phyloP scores from a whole-genome alignment of 2,888 invertebrate species.

The Lobophora halterata region DNA sequence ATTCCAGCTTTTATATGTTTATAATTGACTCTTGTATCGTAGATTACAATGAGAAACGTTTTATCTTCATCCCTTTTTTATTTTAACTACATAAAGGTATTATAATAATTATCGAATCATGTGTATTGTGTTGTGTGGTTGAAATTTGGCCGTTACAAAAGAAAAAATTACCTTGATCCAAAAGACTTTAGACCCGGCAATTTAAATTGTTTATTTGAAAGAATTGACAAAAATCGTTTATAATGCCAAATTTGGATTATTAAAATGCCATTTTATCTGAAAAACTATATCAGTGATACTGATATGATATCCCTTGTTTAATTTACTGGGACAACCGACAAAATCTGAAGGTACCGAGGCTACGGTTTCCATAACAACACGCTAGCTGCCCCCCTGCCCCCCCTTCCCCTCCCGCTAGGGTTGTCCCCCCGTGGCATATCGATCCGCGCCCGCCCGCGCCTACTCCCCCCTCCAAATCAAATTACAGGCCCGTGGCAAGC shows the following conservation, averaged over 20 bases:
- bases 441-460: slow-evolving; percentile 47
- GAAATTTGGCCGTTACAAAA: too few species aligned
- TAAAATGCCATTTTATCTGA: slow-evolving; percentile 39
- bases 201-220: slow-evolving; percentile 8
- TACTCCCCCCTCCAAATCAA: slow-evolving; percentile 76
- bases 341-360: slow-evolving; percentile 72
- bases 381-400: slow-evolving; percentile 53
- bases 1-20: slow-evolving; percentile 6
- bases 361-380: slow-evolving; percentile 78
- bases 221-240: slow-evolving; percentile 12
- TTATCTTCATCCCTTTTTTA: too few species aligned
- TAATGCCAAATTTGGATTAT: slow-evolving; percentile 18
- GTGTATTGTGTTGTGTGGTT: too few species aligned
- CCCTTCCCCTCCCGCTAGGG: slow-evolving; percentile 29
- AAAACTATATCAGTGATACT: slow-evolving; percentile 64
- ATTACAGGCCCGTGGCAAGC: slow-evolving; percentile 65
- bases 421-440: slow-evolving; percentile 44
- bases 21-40: too few species aligned
- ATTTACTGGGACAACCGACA: slow-evolving; percentile 72
- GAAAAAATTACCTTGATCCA: slow-evolving; percentile 3
- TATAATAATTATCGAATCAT: too few species aligned
- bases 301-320: slow-evolving; percentile 77
- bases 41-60: too few species aligned
- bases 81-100: too few species aligned
- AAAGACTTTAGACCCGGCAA: slow-evolving; percentile 5